phyloP scores from a whole-genome alignment of 2,797 vertebrate species.

The Carcharodon carcharias region DNA sequence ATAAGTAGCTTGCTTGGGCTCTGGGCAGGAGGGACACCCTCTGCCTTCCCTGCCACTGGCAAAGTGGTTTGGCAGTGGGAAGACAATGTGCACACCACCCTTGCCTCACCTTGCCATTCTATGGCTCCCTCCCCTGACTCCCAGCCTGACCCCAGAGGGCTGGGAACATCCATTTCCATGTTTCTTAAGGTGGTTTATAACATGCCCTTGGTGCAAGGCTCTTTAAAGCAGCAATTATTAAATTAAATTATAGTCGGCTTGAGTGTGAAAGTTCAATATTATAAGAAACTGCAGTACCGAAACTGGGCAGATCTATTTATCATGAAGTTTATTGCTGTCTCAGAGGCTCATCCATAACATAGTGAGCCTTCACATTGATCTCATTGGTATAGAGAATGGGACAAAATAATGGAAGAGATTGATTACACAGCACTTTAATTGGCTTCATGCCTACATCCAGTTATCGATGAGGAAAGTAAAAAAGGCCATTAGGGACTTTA shows the following conservation, averaged over 20 bases:
- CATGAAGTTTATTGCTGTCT: background rate
- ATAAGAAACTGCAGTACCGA: background rate
- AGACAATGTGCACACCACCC: too few species aligned
- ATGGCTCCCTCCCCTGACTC: too few species aligned
- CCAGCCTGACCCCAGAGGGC: too few species aligned
- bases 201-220: background rate
- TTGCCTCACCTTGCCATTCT: too few species aligned
- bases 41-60: too few species aligned
- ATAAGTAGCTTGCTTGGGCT: too few species aligned
- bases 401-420: conserved; percentile 36
- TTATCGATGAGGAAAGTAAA: conserved; percentile 27
- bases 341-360: background rate
- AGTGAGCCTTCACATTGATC: background rate
- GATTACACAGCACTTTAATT: background rate
- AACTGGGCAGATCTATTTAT: too few species aligned
- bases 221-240: background rate
- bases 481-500: conserved; percentile 41
- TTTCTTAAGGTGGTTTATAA: too few species aligned
- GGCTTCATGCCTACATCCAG: background rate
- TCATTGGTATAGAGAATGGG: conserved; percentile 7
- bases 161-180: background rate
- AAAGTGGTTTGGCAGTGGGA: too few species aligned
- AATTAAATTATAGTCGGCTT: background rate
- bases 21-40: too few species aligned
- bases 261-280: background rate